These are phyloP conservation scores for Cynodonichthys magdalenae DNA, from an alignment of 2,797 vertebrate species.

Conservation along the genomic window DNA sequence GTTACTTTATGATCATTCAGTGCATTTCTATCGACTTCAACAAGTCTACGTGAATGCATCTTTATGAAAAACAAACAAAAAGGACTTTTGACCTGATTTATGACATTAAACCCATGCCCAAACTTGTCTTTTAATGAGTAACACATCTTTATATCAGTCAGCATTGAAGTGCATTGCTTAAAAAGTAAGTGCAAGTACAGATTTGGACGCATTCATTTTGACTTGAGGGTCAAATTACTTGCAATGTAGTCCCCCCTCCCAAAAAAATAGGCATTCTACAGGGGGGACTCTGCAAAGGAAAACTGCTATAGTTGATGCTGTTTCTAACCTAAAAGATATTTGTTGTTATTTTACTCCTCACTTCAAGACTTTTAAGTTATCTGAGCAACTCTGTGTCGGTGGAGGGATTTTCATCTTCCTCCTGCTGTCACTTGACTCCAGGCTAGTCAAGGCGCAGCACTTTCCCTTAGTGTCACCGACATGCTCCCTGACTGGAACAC, in stretches of 20 bases:
- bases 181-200: slow-evolving; percentile 86
- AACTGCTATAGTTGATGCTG: slow-evolving; percentile 79
- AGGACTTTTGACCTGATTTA: slow-evolving; percentile 55
- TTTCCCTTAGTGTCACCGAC: slow-evolving; percentile 61
- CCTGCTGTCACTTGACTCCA: slow-evolving; percentile 64
- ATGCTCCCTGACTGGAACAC: slow-evolving; percentile 74
- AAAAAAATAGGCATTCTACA: slow-evolving; percentile 75
- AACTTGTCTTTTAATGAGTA: slow-evolving; percentile 80
- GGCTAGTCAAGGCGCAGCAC: slow-evolving; percentile 57
- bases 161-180: slow-evolving; percentile 84
- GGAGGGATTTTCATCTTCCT: slow-evolving; percentile 63
- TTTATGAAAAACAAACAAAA: slow-evolving; percentile 27
- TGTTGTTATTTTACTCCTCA: slow-evolving; percentile 50
- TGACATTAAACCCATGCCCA: slow-evolving; percentile 78
- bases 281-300: slow-evolving; percentile 75
- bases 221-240: slow-evolving; percentile 80
- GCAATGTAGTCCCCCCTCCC: slow-evolving; percentile 57
- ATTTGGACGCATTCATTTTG: slow-evolving; percentile 83
- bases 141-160: slow-evolving; percentile 81
- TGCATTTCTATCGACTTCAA: slow-evolving; percentile 39
- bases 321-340: slow-evolving; percentile 84
- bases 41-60: slow-evolving; percentile 33
- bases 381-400: slow-evolving; percentile 69
- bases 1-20: slow-evolving; percentile 43
- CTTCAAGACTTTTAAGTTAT: slow-evolving; percentile 74